Evolutionary conservation across 1,140 invertebrate genomes (phyloP), one percentile per base, ranked within the genome.

Genomic region (Oncopeltus fasciatus): DNA sequence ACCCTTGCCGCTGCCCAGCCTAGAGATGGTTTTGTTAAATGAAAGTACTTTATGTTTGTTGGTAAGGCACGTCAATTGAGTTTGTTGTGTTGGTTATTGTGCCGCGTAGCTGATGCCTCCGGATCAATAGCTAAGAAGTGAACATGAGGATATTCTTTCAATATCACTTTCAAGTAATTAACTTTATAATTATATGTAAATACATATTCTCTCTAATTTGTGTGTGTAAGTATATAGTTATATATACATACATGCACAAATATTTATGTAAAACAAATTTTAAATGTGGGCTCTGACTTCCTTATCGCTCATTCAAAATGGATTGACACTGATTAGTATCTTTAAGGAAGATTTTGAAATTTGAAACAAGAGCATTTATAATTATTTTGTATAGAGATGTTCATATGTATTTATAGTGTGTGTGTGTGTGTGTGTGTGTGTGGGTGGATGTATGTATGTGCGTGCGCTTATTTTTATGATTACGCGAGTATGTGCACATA

Each of bases 331-430:
- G n/a, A 57, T 57, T 57, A 16, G 26, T 33, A 31, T 16, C 21
- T 31, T 57, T 28, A n/a, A 29, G 14, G 24, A 26, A 56, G 60
- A 26, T 51, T n/a, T n/a, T n/a, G 27, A 61, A 61, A 26, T 61
- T 51, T 26, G 59, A 60, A 62, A 59, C 56, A 63, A 49, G 44
- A 49, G 51, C 61, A 62, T 62, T 57, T 57, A 63, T 47, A 57
- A 2, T 63, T 58, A 33, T 59, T 56, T 63, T 63, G 43, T n/a
- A 63, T 63, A 63, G 38, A 63, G 51, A 62, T 57, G 51, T 62
- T 62, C 57, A 63, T 63, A 16, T 57, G 26, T 57, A 57, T 57
- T 8, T 26, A 57, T 57, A 29, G 11, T 57, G 26, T 57, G 18
- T 57, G 3, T 28, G n/a, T n/a, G n/a, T n/a, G n/a, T n/a, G n/a